Evolutionary conservation across 2,113 vertebrate species (phyloP), one percentile per base, ranked within the genome.

Genomic region (Ctenodactylus gundi): DNA sequence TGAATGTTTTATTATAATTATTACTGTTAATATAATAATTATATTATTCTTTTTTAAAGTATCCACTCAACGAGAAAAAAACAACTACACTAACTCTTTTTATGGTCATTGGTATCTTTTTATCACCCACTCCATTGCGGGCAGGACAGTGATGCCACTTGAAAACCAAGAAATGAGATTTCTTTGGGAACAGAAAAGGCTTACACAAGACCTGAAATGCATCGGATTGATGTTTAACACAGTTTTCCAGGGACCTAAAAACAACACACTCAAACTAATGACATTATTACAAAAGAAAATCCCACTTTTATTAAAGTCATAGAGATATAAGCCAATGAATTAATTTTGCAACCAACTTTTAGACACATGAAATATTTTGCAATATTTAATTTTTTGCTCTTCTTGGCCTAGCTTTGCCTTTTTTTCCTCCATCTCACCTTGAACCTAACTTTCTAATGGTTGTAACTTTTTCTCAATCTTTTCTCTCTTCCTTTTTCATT

Each of bases 291-390:
- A 31, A n/a, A 88, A 91, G 39, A 85, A 83, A 95, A 95, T 82
- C 29, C 36, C 67, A 94, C 20, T 93, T 96, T 93, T 85, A 84
- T 86, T 93, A 89, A 88, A 95, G 34, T 41, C 65, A 21, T 44
- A 90, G 51, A 81, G 6, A 77, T 75, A 65, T 88, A 80, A 21
- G 44, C 8, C 31, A 86, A 58, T 60, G 60, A 46, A 91, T 65
- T 94, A 75, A 86, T 77, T 96, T 84, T 53, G 39, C 36, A 80
- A 60, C 25, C 12, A 80, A 81, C 53, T 92, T 75, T 9, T 75
- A 88, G 23, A 81, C 23, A 75, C 83, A 17, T 62, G 55, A 57
- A 91, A 82, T 91, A 75, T 83, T 92, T 93, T 39, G 76, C 1
- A 83, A 53, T 68, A 76, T 72, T 90, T 88, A 73, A 76, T n/a